Evolutionary conservation across 1,140 invertebrate genomes (phyloP), one percentile per base, ranked within the genome.

Genomic region (Plectrocnemia conspersa): DNA sequence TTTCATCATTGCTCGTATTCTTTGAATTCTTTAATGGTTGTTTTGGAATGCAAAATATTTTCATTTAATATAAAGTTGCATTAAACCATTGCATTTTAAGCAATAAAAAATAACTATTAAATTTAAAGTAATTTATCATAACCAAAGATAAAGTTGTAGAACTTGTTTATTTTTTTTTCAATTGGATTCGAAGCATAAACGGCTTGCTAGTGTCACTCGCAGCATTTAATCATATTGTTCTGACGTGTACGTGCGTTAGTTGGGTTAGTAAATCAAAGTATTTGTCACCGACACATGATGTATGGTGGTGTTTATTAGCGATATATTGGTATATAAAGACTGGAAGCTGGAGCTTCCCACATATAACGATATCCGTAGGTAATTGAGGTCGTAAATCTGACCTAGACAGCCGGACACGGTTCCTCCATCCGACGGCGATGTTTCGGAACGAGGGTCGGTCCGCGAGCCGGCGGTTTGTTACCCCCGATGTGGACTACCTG

Each of bases 361-460:
- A 2, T 41, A 41, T 41, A 16, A 19, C 25, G 45, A 47, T 16
- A 24, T 18, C 3, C 1, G 22, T 10, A n/a, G n/a, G 29, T 50
- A 50, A 50, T 50, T 38, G 33, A 10, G 16, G 22, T 38, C 47
- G 47, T 50, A 50, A 50, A 50, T 50, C 35, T 33, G 10, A 4
- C 21, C 2, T 9, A 21, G 18, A 32, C 22, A 19, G 21, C 33
- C 10, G 47, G 15, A 50, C 47, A 50, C 47, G 47, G 18, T 50
- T 50, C 35, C 32, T 50, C 47, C 47, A 50, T 50, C 47, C 21
- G 22, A 3, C n/a, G 47, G 9, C 40, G 22, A 9, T 48, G 46
- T 48, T 18, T 38, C 10, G 18, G 11, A 2, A 10, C 25, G 15
- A 7, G 10, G 22, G 33, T 11, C 46, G 46, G 36, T n/a, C 46